Base-by-base conservation (phyloP, 1,140 invertebrate species). In the Hylyphantes graminicola region DNA sequence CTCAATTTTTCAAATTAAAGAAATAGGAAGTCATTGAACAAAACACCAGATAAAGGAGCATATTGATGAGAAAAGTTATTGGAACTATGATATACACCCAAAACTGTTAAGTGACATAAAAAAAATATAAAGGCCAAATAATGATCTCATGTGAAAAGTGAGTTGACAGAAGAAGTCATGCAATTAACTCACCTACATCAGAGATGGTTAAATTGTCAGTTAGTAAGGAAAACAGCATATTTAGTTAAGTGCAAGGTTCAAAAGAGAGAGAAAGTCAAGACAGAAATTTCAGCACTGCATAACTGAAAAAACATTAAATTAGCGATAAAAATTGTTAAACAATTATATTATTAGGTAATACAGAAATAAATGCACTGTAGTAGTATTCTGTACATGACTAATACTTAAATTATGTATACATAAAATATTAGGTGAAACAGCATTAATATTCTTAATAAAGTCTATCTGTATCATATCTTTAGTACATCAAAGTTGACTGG, bases 131-230 rank as follows among this genome's bases (percentile, higher is more conserved):
- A 70, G 51, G 5, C 15, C 19, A 70, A 6, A 50, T 35, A 35
- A 35, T 35, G 35, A 2, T 35, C 35, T 35, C 5, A 35, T 35
- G 35, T 35, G 35, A 63, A 55, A 76, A 76, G 17, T 50, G n/a
- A 13, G 17, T 15, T 55, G 17, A 50, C 19, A 76, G 51, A 51
- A 51, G 10, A 13, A 68, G 35, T 35, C 35, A 35, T 35, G 54
- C 15, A 61, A 65, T 51, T 63, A 65, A 83, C 80, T 83, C 72
- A 83, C 80, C 80, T 65, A 83, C 80, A 83, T 83, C 80, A 74
- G 70, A 74, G 55, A 83, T 74, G 59, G 80, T 83, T 83, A 83
- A 63, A 55, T 70, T 65, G 63, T 83, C 80, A 74, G 68, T 83
- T 17, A 83, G 80, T 19, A 83, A 59, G 15, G 80, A 83, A 50